A percentile compares a stretch with the other conserved stretches of the same genome.
Conservation (phyloP, 2,113 vertebrate species). For the Malurus elegans region DNA sequence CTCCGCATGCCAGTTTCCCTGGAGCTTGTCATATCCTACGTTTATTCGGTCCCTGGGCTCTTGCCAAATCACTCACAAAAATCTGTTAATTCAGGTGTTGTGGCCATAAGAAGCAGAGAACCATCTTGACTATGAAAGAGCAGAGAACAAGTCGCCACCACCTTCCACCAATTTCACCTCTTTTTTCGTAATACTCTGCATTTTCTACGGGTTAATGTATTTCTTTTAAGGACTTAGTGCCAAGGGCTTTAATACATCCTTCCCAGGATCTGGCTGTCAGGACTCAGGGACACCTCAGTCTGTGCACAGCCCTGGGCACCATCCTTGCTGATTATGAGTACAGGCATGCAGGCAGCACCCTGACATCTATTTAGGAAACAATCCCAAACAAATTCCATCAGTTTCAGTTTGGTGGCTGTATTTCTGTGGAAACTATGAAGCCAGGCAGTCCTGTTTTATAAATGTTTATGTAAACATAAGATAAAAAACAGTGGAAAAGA, state of each 20-base stretch:
- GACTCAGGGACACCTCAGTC: background rate
- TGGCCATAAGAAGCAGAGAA: background rate
- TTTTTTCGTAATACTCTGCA: background rate
- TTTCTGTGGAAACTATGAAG: background rate
- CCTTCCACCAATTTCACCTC: background rate
- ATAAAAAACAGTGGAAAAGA: background rate
- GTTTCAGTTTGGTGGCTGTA: background rate
- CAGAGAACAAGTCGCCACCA: background rate
- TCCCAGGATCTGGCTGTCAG: accelerated
- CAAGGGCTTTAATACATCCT: accelerated
- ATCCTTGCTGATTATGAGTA: background rate
- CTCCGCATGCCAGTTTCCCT: background rate
- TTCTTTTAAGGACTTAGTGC: background rate
- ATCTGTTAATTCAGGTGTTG: background rate
- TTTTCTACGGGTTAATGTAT: background rate
- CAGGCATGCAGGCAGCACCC: accelerated
- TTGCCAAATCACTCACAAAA: background rate
- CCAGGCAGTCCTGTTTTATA: background rate
- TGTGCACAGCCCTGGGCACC: accelerated
- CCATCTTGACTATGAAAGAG: background rate
- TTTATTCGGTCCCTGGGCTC: background rate
- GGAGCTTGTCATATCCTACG: background rate
- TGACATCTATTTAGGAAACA: background rate
- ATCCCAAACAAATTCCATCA: background rate
- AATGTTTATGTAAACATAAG: background rate